Percentiles rank a stretch among this genome's conserved stretches.
Conservation (phyloP, 2,797 vertebrate genomes). For the Acropternis orthonyx region DNA sequence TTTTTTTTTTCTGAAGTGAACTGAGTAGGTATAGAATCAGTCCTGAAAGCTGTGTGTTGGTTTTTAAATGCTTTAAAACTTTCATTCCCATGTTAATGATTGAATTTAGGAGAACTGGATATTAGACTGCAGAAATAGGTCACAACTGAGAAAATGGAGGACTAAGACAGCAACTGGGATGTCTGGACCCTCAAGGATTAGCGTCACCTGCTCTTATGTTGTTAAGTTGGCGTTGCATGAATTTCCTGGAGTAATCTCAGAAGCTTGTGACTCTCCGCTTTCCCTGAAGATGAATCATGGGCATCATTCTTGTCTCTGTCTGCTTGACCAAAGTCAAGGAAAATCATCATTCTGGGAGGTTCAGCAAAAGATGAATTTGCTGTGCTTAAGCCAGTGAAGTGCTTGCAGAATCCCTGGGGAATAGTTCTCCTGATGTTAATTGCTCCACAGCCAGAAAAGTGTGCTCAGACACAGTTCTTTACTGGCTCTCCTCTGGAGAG, state of each 20-base stretch:
- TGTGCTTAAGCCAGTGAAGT: background rate
- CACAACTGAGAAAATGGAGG: background rate
- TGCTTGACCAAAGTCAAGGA: background rate
- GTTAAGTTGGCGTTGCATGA: background rate
- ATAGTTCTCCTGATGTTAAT: background rate
- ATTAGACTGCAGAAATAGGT: slow-evolving; percentile 14
- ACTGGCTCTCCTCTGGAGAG: background rate
- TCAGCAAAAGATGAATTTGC: background rate
- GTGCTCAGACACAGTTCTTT: background rate
- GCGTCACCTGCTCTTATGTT: background rate
- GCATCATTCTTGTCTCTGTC: background rate
- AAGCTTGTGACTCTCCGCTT: background rate
- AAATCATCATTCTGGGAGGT: background rate
- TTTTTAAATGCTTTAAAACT: background rate
- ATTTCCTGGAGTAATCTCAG: background rate
- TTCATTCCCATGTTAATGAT: background rate
- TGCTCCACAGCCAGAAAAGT: background rate
- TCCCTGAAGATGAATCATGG: background rate
- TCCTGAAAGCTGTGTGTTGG: background rate
- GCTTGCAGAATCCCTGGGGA: background rate
- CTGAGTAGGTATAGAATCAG: background rate
- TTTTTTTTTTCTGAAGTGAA: background rate
- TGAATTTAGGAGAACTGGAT: background rate
- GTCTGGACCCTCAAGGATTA: background rate
- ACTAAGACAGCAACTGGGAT: background rate